Evolutionary conservation across 2,888 invertebrate genomes (phyloP).

Genomic region (Masnerella sp.): DNA sequence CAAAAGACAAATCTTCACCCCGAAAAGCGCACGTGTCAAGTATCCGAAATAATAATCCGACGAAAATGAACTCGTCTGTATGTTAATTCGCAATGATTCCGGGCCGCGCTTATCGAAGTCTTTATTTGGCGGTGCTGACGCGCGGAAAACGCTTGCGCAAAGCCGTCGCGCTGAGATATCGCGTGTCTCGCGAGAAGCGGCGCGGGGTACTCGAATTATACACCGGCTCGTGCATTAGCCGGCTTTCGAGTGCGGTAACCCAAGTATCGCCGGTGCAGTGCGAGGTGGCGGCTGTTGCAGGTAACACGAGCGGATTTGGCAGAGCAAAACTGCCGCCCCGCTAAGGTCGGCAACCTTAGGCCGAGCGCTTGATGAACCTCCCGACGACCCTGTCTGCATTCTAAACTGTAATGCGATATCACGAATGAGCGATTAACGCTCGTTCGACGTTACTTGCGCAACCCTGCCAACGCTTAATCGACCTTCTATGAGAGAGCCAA

Average conservation of each 20-base stretch:
- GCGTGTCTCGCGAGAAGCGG: conserved; percentile 64
- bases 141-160: conserved; percentile 45
- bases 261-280: conserved; percentile 51
- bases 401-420: conserved; percentile 57
- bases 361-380: conserved; percentile 50
- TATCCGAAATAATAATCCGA: conserved; percentile 24
- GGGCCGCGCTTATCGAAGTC: conserved; percentile 35
- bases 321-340: conserved; percentile 56
- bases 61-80: conserved; percentile 41
- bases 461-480: conserved; percentile 45
- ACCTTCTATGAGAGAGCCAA: too few relatives aligned
- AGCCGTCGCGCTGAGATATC: conserved; percentile 61
- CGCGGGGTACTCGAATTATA: conserved; percentile 68
- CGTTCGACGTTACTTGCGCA: conserved; percentile 34
- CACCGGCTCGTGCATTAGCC: conserved; percentile 58
- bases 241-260: conserved; percentile 54
- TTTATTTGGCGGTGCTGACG: conserved; percentile 48
- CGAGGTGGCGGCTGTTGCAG: conserved; percentile 57
- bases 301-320: conserved; percentile 67
- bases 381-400: conserved; percentile 54
- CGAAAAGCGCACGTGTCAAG: conserved; percentile 7
- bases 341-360: conserved; percentile 60
- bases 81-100: conserved; percentile 52
- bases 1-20: conserved; percentile 15
- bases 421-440: conserved; percentile 53